Evolutionary conservation across 2,888 invertebrate species (phyloP).

Genomic region (Resseliella maxima): DNA sequence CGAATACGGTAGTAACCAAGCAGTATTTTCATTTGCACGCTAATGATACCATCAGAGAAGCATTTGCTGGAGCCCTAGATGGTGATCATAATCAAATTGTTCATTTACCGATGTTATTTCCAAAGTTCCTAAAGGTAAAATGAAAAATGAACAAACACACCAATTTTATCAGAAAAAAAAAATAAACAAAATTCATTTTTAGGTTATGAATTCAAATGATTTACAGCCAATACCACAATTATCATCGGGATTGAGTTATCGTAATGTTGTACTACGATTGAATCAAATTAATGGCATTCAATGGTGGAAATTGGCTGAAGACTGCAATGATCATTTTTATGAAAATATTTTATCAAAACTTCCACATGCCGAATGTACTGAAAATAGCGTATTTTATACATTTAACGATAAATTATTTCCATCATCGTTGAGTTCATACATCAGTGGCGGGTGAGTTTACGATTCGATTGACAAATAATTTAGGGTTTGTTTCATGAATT

Average conservation of each 20-base stretch:
- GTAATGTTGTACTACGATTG: neutral
- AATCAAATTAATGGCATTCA: neutral
- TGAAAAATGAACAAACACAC: neutral
- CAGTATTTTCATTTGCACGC: neutral
- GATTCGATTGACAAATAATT: no score
- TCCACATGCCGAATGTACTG: neutral
- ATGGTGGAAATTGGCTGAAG: neutral
- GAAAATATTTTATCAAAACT: neutral
- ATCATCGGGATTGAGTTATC: neutral
- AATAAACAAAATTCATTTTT: no score
- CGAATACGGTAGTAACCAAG: neutral
- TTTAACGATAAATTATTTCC: slow-evolving; percentile 10
- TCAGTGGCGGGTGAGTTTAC: neutral
- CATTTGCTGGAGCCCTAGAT: neutral
- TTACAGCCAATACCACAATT: neutral
- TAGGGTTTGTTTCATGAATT: no score
- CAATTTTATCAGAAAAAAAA: neutral
- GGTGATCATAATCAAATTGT: neutral
- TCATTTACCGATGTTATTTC: neutral
- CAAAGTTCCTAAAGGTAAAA: neutral
- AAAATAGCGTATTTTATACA: neutral
- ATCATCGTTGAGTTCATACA: neutral
- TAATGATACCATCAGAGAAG: neutral
- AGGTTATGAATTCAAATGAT: slow-evolving; percentile 11
- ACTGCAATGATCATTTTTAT: neutral